phyloP scores from a whole-genome alignment of 2,113 vertebrate species.

The Oplegnathus fasciatus region DNA sequence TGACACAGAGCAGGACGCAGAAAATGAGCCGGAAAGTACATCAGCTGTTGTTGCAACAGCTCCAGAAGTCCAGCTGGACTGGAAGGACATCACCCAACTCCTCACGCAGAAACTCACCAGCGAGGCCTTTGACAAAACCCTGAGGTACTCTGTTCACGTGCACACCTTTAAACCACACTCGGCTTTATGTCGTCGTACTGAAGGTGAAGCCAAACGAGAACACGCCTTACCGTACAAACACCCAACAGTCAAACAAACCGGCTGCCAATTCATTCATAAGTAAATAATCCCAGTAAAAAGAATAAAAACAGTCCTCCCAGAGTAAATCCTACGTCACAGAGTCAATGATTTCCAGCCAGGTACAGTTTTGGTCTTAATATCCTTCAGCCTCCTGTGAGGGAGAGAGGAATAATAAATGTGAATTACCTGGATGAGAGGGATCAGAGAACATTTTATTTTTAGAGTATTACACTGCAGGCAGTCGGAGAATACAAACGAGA shows the following conservation, averaged over 20 bases:
- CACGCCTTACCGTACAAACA: too few relatives aligned
- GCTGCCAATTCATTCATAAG: not conserved
- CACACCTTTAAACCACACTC: not conserved
- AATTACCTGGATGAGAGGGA: not conserved
- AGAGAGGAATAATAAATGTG: not conserved
- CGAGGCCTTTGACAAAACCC: slow-evolving; percentile 32
- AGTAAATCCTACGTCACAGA: not conserved
- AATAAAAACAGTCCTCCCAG: not conserved
- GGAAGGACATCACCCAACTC: slow-evolving; percentile 78
- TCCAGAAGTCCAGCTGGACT: slow-evolving; percentile 66
- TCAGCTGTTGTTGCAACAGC: accelerated
- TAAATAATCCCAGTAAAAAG: not conserved
- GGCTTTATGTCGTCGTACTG: not conserved
- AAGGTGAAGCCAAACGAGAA: not conserved
- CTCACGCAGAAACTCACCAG: slow-evolving; percentile 76
- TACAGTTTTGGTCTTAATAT: not conserved
- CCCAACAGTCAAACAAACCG: not conserved
- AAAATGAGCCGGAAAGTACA: accelerated
- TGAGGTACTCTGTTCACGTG: slow-evolving; percentile 78
- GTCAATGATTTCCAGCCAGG: not conserved
- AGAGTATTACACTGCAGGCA: not conserved
- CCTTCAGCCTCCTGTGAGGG: not conserved
- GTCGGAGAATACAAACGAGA: not conserved
- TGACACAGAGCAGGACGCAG: accelerated
- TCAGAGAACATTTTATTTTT: slow-evolving; percentile 22